Base-by-base conservation (phyloP, 2,113 vertebrate genomes). In the Apaloderma vittatum region DNA sequence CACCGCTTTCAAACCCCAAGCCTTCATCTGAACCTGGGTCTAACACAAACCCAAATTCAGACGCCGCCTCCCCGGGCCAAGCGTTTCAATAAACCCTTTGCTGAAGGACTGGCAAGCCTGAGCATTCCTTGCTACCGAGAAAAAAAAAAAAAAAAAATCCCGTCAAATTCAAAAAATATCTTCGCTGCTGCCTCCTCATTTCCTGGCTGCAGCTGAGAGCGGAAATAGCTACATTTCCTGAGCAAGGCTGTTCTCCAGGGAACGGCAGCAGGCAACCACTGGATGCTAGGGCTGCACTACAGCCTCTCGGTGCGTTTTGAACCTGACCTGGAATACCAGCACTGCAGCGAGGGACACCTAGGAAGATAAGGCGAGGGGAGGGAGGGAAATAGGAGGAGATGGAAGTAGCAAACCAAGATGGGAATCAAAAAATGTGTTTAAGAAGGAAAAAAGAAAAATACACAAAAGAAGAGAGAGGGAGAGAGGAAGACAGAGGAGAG, bases 201-300 rank as follows among this genome's bases (percentile, higher is more conserved):
- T 97, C 96, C 96, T 96, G 95, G 89, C 94, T 95, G 92, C 94
- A 93, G 87, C 91, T 43, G 8, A 77, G 91, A 29, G 68, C 72
- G 96, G 97, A 97, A 97, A 97, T 94, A 96, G 94, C 97, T 49
- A 71, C 94, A 87, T 96, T 97, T 97, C 94, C 97, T 97, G 96
- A 96, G 95, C 94, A 95, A 70, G 86, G 93, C 96, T 45, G 95
- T 45, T 97, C 96, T 86, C 94, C 58, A 32, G 96, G 96, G 95
- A 94, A 89, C 15, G 46, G 5, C 88, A 71, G 94, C 40, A 4
- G 49, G 74, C 73, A 34, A 17, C 57, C 49, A 2, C 83, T 43
- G 82, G 49, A 29, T 24, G 74, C 63, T 32, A 3, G 51, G 51
- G 62, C 82, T 34, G 79, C 20, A 18, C 36, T 16, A 4, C 2